phyloP scores from a whole-genome alignment of 1,140 invertebrate species.

The Plectrocnemia conspersa region DNA sequence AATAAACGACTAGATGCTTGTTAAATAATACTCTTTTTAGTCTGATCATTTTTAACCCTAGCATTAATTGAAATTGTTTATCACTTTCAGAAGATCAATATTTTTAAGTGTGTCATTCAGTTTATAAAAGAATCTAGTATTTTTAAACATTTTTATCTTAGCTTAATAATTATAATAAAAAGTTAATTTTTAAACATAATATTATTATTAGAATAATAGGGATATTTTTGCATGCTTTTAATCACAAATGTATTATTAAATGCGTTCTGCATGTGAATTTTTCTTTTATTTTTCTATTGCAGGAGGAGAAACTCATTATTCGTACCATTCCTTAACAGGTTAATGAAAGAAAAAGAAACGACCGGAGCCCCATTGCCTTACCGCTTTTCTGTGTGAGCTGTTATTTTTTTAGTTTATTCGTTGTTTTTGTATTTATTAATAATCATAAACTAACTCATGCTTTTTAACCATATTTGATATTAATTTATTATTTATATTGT shows the following conservation, averaged over 20 bases:
- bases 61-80: too few species aligned
- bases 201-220: not conserved
- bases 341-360: conserved; percentile 46
- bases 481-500: too few species aligned
- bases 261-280: conserved; percentile 26
- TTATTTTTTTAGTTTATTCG: conserved; percentile 45
- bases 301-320: conserved; percentile 51
- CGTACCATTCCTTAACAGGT: conserved; percentile 51
- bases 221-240: not conserved
- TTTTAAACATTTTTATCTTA: too few species aligned
- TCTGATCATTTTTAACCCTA: too few species aligned
- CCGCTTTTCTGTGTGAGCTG: conserved; percentile 54
- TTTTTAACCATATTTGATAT: not conserved
- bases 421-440: conserved; percentile 3
- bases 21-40: too few species aligned
- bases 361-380: conserved; percentile 51
- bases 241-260: not conserved
- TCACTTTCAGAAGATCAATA: too few species aligned
- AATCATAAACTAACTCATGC: not conserved
- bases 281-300: conserved; percentile 41
- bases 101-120: too few species aligned
- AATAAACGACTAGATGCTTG: too few species aligned
- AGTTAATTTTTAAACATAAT: too few species aligned
- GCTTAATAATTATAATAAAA: too few species aligned
- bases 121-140: too few species aligned